These are phyloP conservation scores for Macrosiphum euphorbiae DNA, from an alignment of 2,888 invertebrate species.

Conservation along the genomic window DNA sequence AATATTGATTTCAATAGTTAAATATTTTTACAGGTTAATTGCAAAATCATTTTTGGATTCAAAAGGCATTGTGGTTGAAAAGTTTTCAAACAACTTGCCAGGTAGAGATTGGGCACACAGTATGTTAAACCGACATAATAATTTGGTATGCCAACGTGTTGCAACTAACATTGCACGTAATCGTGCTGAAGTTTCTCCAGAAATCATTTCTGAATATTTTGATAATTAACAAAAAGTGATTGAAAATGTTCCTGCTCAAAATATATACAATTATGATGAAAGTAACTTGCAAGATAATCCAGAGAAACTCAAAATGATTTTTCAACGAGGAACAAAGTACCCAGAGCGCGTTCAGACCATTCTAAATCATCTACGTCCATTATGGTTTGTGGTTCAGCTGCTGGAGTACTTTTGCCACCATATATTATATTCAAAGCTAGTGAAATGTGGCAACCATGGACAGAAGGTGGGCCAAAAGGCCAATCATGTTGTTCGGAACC, in stretches of 20 bases:
- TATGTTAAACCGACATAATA: not conserved
- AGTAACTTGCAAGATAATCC: not conserved
- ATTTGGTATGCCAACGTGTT: not conserved
- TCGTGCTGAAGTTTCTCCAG: slow-evolving; percentile 3
- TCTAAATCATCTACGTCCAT: not conserved
- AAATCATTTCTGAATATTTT: slow-evolving; percentile 3
- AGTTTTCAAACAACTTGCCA: not conserved
- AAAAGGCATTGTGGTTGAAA: not conserved
- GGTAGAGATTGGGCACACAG: not conserved
- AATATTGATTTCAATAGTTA: not conserved
- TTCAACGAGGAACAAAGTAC: not conserved
- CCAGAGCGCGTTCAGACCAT: not conserved
- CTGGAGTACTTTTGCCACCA: not conserved
- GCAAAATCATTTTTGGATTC: not conserved
- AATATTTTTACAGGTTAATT: not conserved
- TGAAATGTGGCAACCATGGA: slow-evolving; percentile 65
- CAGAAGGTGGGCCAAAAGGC: slow-evolving; percentile 67
- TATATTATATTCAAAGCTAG: not conserved
- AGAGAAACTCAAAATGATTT: not conserved
- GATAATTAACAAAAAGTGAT: not conserved
- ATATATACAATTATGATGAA: slow-evolving; percentile 1
- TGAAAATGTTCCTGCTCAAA: not conserved
- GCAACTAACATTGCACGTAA: not conserved
- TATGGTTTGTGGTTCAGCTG: not conserved
- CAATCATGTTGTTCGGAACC: slow-evolving; percentile 66